Evolutionary conservation across 1,140 invertebrate species (phyloP), one percentile per base, ranked within the genome.

Genomic region (Nylanderia fulva): DNA sequence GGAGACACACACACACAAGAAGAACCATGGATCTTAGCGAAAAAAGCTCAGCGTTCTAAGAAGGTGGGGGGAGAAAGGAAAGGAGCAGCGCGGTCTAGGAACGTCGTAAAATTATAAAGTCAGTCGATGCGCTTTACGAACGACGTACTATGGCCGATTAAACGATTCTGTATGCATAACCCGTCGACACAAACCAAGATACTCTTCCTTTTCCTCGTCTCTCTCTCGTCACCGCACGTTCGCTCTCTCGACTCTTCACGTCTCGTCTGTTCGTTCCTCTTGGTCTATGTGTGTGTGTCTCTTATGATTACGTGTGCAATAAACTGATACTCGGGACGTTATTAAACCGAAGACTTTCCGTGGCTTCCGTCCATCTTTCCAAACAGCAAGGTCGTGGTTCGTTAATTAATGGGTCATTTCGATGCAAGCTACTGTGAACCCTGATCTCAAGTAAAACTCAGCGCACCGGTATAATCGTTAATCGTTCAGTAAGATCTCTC

Each of bases 51-150:
- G 4, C 24, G 39, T n/a, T 36, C 15, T 18, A n/a, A 6, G 77
- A 21, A 27, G 63, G 8, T 8, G 61, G 24, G 9, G 9, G 64
- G 74, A 33, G 84, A 61, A 64, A 76, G 74, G 27, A 74, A 66
- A 54, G 82, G 52, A 33, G 79, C 9, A 48, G 80, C 68, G 68
- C 66, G 77, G 75, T 79, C 86, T 89, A 90, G 77, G 91, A 89
- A 80, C 80, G 82, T 91, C 87, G 85, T 92, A 92, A 93, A 93
- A 93, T 93, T 93, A 93, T 92, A 92, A 93, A 91, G 80, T 90
- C 83, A 85, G 85, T 79, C 86, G 82, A 88, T 90, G 74, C 63
- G 85, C 33, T 83, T 90, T 87, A 77, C 52, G 68, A 75, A 88
- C 87, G 89, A 92, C 72, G 88, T 87, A 90, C 86, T 76, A 87